These are phyloP conservation scores for Drosophila subobscura DNA, from an alignment of 1,140 invertebrate species.

Conservation along the genomic window DNA sequence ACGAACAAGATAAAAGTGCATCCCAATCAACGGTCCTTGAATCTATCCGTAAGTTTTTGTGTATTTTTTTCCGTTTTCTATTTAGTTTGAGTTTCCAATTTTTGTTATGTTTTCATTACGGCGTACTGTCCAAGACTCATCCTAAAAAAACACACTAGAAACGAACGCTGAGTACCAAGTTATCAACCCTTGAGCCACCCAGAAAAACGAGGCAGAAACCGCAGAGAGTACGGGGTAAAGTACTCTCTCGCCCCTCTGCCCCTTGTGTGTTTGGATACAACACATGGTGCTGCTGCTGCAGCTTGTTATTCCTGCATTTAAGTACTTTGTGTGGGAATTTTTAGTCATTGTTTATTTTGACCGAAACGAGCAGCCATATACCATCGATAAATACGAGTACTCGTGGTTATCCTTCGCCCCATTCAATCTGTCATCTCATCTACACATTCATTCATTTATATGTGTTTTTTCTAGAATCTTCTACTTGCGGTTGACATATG, in stretches of 20 bases:
- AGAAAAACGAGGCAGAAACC: no score
- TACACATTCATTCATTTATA: slow-evolving; percentile 44
- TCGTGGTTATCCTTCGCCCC: background rate
- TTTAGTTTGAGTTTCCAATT: slow-evolving; percentile 74
- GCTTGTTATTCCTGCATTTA: slow-evolving; percentile 62
- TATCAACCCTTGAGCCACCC: slow-evolving; percentile 37
- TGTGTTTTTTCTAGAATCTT: slow-evolving; percentile 48
- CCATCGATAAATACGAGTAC: background rate
- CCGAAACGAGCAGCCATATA: slow-evolving; percentile 36
- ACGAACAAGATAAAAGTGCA: no score
- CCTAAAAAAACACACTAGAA: slow-evolving; percentile 67
- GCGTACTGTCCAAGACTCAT: slow-evolving; percentile 36
- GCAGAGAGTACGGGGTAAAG: slow-evolving; percentile 25
- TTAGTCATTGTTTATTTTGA: slow-evolving; percentile 76
- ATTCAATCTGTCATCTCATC: slow-evolving; percentile 28
- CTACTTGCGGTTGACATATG: slow-evolving; percentile 30
- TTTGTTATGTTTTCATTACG: slow-evolving; percentile 75
- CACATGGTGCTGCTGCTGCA: slow-evolving; percentile 63
- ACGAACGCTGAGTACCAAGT: slow-evolving; percentile 6
- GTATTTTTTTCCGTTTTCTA: slow-evolving; percentile 52
- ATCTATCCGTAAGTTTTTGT: slow-evolving; percentile 22
- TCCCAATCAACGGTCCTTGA: no score
- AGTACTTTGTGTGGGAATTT: slow-evolving; percentile 72
- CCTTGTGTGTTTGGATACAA: slow-evolving; percentile 45
- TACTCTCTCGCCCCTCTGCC: slow-evolving; percentile 2